Evolutionary conservation across 2,888 invertebrate genomes (phyloP), one percentile per base, ranked within the genome.

Genomic region (Polydrusus cervinus): DNA sequence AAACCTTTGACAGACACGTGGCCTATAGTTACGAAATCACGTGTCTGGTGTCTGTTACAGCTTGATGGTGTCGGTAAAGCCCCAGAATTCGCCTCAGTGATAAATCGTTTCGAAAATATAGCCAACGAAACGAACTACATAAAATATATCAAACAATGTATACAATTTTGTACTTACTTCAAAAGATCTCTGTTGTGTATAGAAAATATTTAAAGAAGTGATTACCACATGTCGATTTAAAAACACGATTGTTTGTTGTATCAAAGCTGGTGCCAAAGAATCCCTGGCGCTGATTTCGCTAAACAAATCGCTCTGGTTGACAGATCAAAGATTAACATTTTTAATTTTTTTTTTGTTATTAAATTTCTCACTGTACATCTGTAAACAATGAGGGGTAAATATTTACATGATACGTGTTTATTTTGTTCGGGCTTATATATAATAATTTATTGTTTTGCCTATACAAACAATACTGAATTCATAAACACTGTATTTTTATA

Each of bases 371-470:
- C 66, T 57, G 55, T 64, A 68, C 62, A 65, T 73, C 49, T 75
- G 69, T 78, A 78, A 78, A 78, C 75, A 78, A 73, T 71, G 65
- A 47, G 49, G 55, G 51, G 71, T 78, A 78, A 78, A 78, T 78
- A 76, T 78, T 78, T 78, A 78, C 49, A 66, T 47, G 53, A 62
- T 43, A 61, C 47, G 55, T 77, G 74, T 74, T 74, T 77, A 74
- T 74, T 74, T 74, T 76, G 61, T 67, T 49, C 51, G 30, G 47
- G 60, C 60, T 65, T 40, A 61, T 69, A 76, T 71, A 70, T 77
- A 71, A 71, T 77, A 67, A 77, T 57, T 77, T 77, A 77, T 77
- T 77, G 71, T 77, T 74, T 72, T 67, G 62, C 66, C 55, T 60
- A 43, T 75, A 61, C 65, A 61, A 72, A 73, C 77, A 72, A 70